Percentiles rank a stretch among this genome's conserved stretches.
These are phyloP conservation scores for Peromyscus maniculatus DNA, from an alignment of 2,113 vertebrate genomes.

Conservation along the genomic window DNA sequence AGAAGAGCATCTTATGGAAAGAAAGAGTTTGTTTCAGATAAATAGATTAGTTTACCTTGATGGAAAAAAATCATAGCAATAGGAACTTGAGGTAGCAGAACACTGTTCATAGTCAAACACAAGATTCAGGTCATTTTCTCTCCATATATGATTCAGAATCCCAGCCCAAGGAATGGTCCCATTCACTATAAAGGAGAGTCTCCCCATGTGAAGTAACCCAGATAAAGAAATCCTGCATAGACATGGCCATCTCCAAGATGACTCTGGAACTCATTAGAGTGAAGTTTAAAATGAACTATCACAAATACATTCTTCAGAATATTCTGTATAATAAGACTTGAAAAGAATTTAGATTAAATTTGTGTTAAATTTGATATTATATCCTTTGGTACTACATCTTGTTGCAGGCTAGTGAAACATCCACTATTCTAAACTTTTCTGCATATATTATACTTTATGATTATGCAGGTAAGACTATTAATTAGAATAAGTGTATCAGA, in stretches of 20 bases:
- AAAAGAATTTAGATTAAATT: not conserved
- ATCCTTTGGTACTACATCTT: not conserved
- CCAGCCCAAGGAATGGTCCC: rapidly evolving
- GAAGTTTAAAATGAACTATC: not conserved
- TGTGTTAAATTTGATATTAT: not conserved
- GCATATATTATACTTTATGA: not conserved
- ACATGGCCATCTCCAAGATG: not conserved
- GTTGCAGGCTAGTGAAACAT: not conserved
- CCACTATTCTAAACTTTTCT: constrained; percentile 17
- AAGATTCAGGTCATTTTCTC: not conserved
- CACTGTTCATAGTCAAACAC: not conserved
- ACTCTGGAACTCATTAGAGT: not conserved
- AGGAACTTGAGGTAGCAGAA: not conserved
- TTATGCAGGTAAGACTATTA: not conserved
- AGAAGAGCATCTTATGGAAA: not conserved
- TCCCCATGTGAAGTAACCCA: no score
- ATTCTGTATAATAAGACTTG: constrained; percentile 30
- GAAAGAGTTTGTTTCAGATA: not conserved
- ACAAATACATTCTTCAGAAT: not conserved
- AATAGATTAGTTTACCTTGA: not conserved
- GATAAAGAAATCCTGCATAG: not conserved
- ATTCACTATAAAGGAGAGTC: not conserved
- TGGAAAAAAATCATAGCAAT: not conserved
- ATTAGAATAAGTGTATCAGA: not conserved
- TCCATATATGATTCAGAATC: not conserved